Conservation (phyloP, 1,140 invertebrate species). For the Drosophila ironensis region DNA sequence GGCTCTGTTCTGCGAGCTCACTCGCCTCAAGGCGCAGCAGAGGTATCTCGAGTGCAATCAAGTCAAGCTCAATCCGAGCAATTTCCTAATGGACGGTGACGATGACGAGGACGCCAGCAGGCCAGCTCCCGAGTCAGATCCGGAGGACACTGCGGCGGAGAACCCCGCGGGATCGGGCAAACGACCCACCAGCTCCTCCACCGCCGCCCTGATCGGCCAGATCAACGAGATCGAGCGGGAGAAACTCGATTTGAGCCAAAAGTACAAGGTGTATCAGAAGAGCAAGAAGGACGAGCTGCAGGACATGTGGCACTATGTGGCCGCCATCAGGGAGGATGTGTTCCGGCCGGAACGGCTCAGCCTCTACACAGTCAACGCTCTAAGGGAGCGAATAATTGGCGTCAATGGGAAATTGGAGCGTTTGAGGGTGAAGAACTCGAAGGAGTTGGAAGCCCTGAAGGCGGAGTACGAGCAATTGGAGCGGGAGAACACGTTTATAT, state of each 20-base stretch:
- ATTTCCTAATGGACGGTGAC: conserved; percentile 37
- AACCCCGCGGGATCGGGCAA: neutral
- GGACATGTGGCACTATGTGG: conserved; percentile 65
- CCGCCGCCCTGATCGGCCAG: conserved; percentile 21
- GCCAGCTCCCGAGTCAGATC: too few species aligned
- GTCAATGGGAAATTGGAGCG: conserved; percentile 56
- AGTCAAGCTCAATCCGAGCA: conserved; percentile 58
- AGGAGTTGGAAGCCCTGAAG: conserved; percentile 47
- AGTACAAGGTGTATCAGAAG: conserved; percentile 36
- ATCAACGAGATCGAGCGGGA: conserved; percentile 66
- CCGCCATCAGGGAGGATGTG: conserved; percentile 62
- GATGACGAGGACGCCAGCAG: conserved; percentile 4
- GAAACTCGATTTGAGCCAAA: conserved; percentile 39
- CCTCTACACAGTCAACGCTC: conserved; percentile 45
- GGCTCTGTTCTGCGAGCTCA: conserved; percentile 67
- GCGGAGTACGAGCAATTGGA: conserved; percentile 52
- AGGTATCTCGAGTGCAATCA: conserved; percentile 81
- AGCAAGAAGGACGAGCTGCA: conserved; percentile 49
- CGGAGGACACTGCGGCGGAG: neutral
- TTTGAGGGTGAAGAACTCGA: conserved; percentile 43
- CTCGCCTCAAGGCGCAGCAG: conserved; percentile 75
- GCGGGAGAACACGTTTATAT: conserved; percentile 43
- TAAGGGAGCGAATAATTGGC: conserved; percentile 60
- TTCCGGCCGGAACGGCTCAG: conserved; percentile 56
- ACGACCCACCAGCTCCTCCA: conserved; percentile 33